Evolutionary conservation across 2,888 invertebrate genomes (phyloP), one percentile per base, ranked within the genome.

Genomic region (Caprella mutica): DNA sequence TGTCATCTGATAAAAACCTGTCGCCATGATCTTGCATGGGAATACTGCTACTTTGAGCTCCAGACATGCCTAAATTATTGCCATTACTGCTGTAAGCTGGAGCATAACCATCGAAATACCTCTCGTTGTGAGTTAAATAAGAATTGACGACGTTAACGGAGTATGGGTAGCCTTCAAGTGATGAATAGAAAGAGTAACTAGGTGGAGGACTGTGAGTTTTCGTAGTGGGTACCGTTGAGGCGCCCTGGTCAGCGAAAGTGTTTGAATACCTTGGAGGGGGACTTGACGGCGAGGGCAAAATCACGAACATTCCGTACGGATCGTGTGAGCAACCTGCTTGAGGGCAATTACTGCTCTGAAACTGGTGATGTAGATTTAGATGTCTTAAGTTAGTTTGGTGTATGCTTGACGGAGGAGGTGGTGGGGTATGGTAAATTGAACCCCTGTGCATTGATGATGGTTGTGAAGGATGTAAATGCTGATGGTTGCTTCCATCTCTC

Each of bases 291-390:
- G 38, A 52, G 5, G 48, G 48, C n/a, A 30, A 27, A 5, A 48
- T 27, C 48, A 48, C 30, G 17, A 48, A n/a, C 48, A 48, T 27
- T 8, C 48, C 48, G 30, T 48, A 48, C 5, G 39, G 39, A 29
- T 39, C 52, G 24, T 52, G 52, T 23, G 52, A 52, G 35, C 35
- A 52, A 12, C 52, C 39, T 4, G 52, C 52, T 38, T 38, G 38
- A 14, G 39, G 12, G 29, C 38, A 52, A 23, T 9, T 52, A n/a
- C 26, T 17, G 35, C 35, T 35, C 9, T n/a, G 35, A 35, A n/a
- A n/a, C n/a, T n/a, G n/a, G n/a, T n/a, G n/a, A n/a, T n/a, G n/a
- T 62, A 58, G 54, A 59, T 55, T 43, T 58, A 59, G 21, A 58
- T 55, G 48, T 62, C 62, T 62, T 53, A 12, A 38, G 42, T n/a